Evolutionary conservation across 2,797 vertebrate species (phyloP), one percentile per base, ranked within the genome.

Genomic region (Syncerus caffer): DNA sequence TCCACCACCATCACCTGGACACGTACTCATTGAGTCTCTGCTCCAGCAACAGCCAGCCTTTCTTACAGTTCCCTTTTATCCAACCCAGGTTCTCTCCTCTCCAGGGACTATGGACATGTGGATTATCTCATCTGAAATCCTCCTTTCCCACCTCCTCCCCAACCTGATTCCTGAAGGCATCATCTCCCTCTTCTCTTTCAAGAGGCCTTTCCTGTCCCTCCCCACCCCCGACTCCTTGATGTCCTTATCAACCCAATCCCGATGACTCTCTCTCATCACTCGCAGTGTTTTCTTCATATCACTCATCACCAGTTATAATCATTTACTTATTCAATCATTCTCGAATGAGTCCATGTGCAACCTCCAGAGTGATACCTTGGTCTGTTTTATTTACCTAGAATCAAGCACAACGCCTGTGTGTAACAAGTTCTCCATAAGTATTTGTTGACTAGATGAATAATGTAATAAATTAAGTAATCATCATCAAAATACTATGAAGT

Each of bases 1-100:
- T 8, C n/a, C 2, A 13, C 4, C 12, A 38, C 1, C 1, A 0
- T 60, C 15, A 11, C 12, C 13, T 57, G 5, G 29, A 17, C 19
- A 14, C 2, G 16, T 16, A 10, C 11, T 15, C 71, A 21, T 17
- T 53, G 9, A 31, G 29, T 25, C 47, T 82, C 47, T 19, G 67
- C 42, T 57, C 23, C 16, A 57, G 87, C 27, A 17, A 7, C 55
- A 19, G 0, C 13, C 19, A 2, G 6, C 51, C 83, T 90, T 53
- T 57, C 60, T 71, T 19, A 1, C 23, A 47, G 42, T n/a, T 21
- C 38, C 45, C 21, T 2, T 31, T 1, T 31, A 51, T n/a, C 29
- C 6, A 4, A 25, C 67, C 2, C 3, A 13, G 31, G 17, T 6
- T 38, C 60, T 85, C 27, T 42, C 11, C 27, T 51, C 10, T 12